These are phyloP conservation scores for Pongo abelii DNA, from an alignment of 2,113 vertebrate genomes.

Conservation along the genomic window DNA sequence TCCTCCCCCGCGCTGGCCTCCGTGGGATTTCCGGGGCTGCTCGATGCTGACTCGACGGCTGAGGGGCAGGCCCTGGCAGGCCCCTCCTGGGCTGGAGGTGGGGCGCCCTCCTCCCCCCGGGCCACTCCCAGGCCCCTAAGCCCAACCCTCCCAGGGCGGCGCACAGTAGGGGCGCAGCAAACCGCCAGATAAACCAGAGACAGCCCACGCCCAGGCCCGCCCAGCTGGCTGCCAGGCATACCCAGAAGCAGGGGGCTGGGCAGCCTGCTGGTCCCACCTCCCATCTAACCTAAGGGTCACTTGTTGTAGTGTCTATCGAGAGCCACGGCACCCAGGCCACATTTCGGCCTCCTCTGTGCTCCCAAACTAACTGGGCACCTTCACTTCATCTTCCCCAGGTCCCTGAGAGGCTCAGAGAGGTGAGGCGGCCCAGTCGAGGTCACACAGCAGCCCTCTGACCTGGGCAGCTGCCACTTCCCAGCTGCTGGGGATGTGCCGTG, in stretches of 20 bases:
- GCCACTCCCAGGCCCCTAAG: not conserved
- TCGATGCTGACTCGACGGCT: conserved; percentile 49
- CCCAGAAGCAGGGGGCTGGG: not conserved
- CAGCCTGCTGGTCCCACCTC: not conserved
- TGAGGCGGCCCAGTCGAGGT: not conserved
- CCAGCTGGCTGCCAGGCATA: not conserved
- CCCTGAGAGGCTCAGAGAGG: not conserved
- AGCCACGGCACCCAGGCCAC: not conserved
- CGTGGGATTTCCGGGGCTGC: conserved; percentile 54
- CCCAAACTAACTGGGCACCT: not conserved
- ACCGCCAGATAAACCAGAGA: not conserved
- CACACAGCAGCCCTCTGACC: too few relatives aligned
- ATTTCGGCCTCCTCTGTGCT: not conserved
- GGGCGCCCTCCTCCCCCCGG: not conserved
- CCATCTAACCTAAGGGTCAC: not conserved
- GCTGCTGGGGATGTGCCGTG: accelerated
- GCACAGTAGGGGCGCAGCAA: conserved; percentile 42
- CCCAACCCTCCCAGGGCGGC: not conserved
- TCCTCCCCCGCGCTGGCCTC: not conserved
- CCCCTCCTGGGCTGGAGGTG: conserved; percentile 32
- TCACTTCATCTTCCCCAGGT: not conserved
- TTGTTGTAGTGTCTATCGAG: not conserved
- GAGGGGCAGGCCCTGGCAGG: conserved; percentile 69
- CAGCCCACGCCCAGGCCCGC: not conserved
- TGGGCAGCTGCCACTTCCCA: not conserved